phyloP scores from a whole-genome alignment of 1,140 invertebrate genomes.

The Drosophila parabipectinata region DNA sequence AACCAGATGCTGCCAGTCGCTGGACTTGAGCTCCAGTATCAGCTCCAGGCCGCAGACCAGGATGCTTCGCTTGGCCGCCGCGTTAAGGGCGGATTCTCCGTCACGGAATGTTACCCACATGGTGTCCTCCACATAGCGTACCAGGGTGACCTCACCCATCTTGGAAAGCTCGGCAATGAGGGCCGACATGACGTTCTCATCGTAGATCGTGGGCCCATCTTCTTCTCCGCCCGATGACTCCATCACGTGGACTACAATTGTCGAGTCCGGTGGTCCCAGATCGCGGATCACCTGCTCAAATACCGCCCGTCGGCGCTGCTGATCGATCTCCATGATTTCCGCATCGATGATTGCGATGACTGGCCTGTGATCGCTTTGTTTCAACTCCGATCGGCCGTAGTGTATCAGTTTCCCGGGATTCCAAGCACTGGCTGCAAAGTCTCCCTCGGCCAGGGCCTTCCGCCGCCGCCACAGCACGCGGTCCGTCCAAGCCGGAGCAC shows the following conservation, averaged over 20 bases:
- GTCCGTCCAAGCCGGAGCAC: conserved; percentile 99
- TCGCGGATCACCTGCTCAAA: conserved; percentile 94
- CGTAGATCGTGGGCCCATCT: conserved; percentile 85
- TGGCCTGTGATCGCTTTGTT: conserved; percentile 98
- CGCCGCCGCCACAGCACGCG: conserved; percentile 95
- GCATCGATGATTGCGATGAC: conserved; percentile 96
- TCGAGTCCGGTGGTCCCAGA: conserved; percentile 97
- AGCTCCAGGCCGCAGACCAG: conserved; percentile 89
- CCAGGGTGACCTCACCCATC: conserved; percentile 91
- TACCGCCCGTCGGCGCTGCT: conserved; percentile 87
- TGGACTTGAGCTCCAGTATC: conserved; percentile 91
- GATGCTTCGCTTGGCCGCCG: conserved; percentile 85
- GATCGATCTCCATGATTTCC: conserved; percentile 92
- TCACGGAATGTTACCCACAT: conserved; percentile 96
- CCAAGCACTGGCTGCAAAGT: conserved; percentile 84
- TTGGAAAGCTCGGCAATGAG: conserved; percentile 81
- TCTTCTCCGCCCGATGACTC: conserved; percentile 71
- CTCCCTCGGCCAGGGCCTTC: conserved; percentile 89
- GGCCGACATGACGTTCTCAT: conserved; percentile 79
- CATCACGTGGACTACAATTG: conserved; percentile 91
- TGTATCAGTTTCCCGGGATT: conserved; percentile 92
- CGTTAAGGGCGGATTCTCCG: conserved; percentile 92
- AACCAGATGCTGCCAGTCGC: conserved; percentile 92
- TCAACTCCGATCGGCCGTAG: conserved; percentile 96
- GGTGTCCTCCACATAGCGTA: conserved; percentile 94